phyloP scores from a whole-genome alignment of 2,888 invertebrate species.

The Osmoderma eremita region DNA sequence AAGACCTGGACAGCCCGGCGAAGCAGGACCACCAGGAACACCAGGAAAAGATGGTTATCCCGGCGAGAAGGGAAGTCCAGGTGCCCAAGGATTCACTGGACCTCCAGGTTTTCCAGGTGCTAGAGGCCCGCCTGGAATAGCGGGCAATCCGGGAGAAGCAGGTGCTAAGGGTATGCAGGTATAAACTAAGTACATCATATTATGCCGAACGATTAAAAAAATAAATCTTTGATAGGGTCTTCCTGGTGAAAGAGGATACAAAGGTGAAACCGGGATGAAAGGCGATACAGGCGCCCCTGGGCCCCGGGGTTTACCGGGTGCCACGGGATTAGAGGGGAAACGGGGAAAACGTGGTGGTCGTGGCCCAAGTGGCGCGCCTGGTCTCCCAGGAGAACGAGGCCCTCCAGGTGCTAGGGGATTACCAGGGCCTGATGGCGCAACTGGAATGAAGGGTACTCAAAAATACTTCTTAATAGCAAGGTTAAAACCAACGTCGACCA shows the following conservation, averaged over 20 bases:
- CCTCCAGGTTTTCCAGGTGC: conserved; percentile 86
- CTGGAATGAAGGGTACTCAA: conserved; percentile 74
- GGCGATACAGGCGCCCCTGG: conserved; percentile 80
- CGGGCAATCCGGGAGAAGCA: conserved; percentile 78
- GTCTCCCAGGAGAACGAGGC: conserved; percentile 80
- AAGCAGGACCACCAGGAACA: conserved; percentile 77
- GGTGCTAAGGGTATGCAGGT: conserved; percentile 82
- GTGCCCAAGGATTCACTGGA: conserved; percentile 77
- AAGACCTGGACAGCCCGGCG: conserved; percentile 80
- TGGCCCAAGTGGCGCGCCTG: conserved; percentile 79
- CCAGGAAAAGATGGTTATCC: conserved; percentile 83
- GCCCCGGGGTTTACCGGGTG: conserved; percentile 80
- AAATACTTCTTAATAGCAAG: not conserved
- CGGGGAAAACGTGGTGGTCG: conserved; percentile 82
- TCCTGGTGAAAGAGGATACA: conserved; percentile 81
- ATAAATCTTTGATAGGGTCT: conserved; percentile 72
- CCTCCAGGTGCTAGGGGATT: conserved; percentile 72
- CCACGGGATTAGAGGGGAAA: conserved; percentile 81
- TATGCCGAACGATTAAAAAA: too few species aligned
- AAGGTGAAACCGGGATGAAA: conserved; percentile 81
- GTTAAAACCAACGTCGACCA: not conserved
- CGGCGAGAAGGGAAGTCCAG: conserved; percentile 83
- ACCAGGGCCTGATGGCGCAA: conserved; percentile 80
- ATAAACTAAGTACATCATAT: conserved; percentile 55
- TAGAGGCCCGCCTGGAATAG: conserved; percentile 78